Evolutionary conservation across 1,140 invertebrate species (phyloP), one percentile per base, ranked within the genome.

Genomic region (Polypedilum pembai): DNA sequence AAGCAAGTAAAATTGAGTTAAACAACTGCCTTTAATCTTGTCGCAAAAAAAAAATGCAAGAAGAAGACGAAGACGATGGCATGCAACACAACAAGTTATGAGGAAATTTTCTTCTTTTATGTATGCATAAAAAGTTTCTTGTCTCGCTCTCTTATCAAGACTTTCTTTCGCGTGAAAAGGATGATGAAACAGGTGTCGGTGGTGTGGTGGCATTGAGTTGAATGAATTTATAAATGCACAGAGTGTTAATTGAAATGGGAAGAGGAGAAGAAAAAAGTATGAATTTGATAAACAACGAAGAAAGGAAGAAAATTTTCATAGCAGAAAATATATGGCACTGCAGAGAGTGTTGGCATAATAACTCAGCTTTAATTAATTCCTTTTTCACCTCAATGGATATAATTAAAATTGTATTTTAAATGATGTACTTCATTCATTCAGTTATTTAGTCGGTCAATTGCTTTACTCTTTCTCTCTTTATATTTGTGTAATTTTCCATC

Each of bases 181-280:
- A 33, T 33, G 45, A 56, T 56, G 45, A 56, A 56, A 56, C 45
- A 56, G 45, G 45, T 56, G 45, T 8, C 15, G 15, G 3, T 56
- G 45, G n/a, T n/a, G n/a, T n/a, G 24, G 24, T 33, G 5, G 45
- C 1, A 56, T 66, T 69, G 65, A 18, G 65, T 21, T 56, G 45
- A 56, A 56, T 56, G 45, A 15, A 17, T 56, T 1, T 3, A 17
- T 15, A 56, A 69, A 4, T 69, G 18, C 17, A 18, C 17, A 69
- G 20, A 69, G 65, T 69, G 65, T 69, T 69, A 69, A 69, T 69
- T 69, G 65, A 69, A 69, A n/a, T n/a, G n/a, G n/a, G n/a, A n/a
- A n/a, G n/a, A n/a, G n/a, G n/a, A n/a, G n/a, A 69, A 69, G 17
- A 18, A 18, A 33, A n/a, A 18, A 10, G 65, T 18, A 20, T 69